A percentile compares a stretch with the other conserved stretches of the same genome.
phyloP scores from a whole-genome alignment of 1,140 invertebrate species.

The Drosophila grimshawi region DNA sequence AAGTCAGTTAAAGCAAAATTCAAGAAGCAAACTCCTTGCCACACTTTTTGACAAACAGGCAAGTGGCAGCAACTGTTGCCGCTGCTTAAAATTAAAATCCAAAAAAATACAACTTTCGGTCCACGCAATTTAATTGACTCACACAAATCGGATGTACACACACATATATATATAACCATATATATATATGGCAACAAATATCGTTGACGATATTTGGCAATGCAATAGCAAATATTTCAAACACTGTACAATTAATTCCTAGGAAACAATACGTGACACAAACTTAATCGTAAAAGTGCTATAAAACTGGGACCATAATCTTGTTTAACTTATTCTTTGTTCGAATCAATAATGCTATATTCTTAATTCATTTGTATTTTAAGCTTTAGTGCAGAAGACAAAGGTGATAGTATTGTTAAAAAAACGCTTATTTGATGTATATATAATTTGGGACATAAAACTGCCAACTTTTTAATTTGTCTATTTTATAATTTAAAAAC shows the following conservation, averaged over 20 bases:
- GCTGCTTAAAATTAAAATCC: conserved; percentile 3
- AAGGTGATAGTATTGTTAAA: no score
- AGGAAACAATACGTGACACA: conserved; percentile 32
- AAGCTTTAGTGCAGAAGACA: no score
- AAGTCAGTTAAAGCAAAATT: conserved; percentile 83
- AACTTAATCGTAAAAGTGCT: conserved; percentile 24
- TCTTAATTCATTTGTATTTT: no score
- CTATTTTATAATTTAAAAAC: not conserved
- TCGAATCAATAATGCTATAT: no score
- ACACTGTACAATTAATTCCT: conserved; percentile 50
- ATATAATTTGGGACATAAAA: not conserved
- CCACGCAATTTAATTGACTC: conserved; percentile 79
- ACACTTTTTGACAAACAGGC: conserved; percentile 4
- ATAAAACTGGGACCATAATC: conserved; percentile 31
- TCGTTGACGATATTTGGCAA: conserved; percentile 40
- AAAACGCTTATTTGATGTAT: not conserved
- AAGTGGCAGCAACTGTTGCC: conserved; percentile 10
- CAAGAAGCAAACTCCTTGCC: conserved; percentile 19
- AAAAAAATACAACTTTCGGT: conserved; percentile 48
- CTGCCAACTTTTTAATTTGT: not conserved
- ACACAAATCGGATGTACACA: conserved; percentile 70
- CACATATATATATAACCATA: conserved; percentile 1
- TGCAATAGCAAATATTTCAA: conserved; percentile 41
- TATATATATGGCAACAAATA: not conserved
- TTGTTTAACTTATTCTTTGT: conserved; percentile 4